Base-by-base conservation (phyloP, 2,888 invertebrate genomes). In the Platycheirus albimanus region DNA sequence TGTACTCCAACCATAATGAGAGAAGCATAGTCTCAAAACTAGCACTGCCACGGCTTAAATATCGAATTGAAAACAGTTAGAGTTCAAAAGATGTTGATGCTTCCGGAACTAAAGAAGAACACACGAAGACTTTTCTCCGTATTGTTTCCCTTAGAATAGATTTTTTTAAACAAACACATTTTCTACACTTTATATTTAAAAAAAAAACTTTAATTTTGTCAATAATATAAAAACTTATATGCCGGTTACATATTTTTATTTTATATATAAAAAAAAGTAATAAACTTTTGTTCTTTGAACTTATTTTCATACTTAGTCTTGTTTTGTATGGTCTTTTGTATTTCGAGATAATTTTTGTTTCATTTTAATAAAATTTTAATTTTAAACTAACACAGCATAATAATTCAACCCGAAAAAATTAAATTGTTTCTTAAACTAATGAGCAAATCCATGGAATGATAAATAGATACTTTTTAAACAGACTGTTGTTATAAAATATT, bases 251-350 rank as follows among this genome's bases (percentile, higher is more conserved):
- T 24, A 30, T 17, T 13, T 51, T 6, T 51, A 11, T 38, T 11
- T 41, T 38, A 24, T 13, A 56, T 38, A 24, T 13, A 56, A 10
- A 56, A 38, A 38, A 41, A 38, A 10, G 19, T 41, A 20, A 38
- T 38, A 3, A 51, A 51, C 52, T 7, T 43, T 80, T 77, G 54
- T 77, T 69, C 61, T 69, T 74, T 64, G 63, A 80, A 75, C 75
- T 70, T 75, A 63, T 24, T 56, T n/a, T 15, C 24, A 15, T 58
- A 24, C 71, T 52, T 17, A 79, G 74, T 79, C 79, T 79, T 67
- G 11, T 47, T 11, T 67, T 69, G 30, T 33, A 33, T 33, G 30
- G 15, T 52, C 17, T 52, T n/a, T 58, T 41, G 58, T 41, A 58
- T 58, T 41, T 58, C 58, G 41, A 58, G 58, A 28, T 41, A 41